Percentiles rank a stretch among this genome's conserved stretches.
Evolutionary conservation across 2,113 vertebrate species (phyloP).

Genomic region (Bos javanicus): DNA sequence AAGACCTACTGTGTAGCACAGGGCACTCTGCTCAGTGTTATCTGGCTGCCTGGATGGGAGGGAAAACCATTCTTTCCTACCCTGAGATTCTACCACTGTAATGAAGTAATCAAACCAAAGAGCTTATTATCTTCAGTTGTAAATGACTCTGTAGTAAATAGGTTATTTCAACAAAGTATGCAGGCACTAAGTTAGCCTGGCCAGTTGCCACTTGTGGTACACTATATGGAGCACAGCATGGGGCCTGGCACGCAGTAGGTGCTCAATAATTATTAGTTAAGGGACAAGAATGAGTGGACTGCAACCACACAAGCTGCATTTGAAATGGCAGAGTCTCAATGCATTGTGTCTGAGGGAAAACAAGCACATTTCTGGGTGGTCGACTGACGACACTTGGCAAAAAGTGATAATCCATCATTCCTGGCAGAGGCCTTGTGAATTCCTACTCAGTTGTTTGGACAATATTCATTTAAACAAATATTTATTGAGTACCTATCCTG

Average conservation of each 20-base stretch:
- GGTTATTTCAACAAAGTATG: neutral
- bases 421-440: neutral
- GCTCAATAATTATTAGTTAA: neutral
- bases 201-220: neutral
- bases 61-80: neutral
- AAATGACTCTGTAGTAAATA: neutral
- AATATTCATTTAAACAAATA: constrained; percentile 21
- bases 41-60: neutral
- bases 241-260: neutral
- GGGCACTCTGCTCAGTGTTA: neutral
- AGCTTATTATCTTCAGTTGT: neutral
- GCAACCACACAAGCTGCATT: neutral
- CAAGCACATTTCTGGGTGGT: neutral
- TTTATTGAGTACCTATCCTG: neutral
- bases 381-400: neutral
- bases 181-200: neutral
- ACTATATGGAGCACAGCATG: neutral
- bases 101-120: neutral
- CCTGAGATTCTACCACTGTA: neutral
- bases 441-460: neutral
- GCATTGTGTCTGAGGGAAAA: neutral
- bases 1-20: neutral
- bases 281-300: neutral
- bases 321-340: neutral
- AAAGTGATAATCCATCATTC: neutral